Evolutionary conservation across 2,113 vertebrate species (phyloP), one percentile per base, ranked within the genome.

Genomic region (Strix aluco): DNA sequence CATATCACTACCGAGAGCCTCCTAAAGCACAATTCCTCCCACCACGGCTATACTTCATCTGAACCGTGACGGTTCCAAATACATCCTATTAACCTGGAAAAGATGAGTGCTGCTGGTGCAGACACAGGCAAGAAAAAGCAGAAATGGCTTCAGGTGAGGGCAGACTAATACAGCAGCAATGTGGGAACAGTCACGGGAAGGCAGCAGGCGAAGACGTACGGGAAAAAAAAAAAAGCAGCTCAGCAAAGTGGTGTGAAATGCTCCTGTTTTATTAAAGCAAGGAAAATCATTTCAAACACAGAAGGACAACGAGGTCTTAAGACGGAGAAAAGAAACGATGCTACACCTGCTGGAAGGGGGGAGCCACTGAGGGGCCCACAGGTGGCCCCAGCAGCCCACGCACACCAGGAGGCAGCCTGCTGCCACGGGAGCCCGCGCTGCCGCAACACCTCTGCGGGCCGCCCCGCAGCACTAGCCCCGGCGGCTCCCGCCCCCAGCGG

Each of bases 151-250:
- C 30, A 5, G 29, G 7, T 1, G 15, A 5, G 5, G 38, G 46
- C 34, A 8, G 23, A 3, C 2, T 2, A 4, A 20, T 0, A 29
- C 34, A 9, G 6, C 54, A 3, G 1, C 12, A 2, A 1, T 5
- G 1, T 0, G 42, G 36, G 20, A 11, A 15, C 0, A 13, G 49
- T 44, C 1, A 10, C 13, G 2, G 22, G n/a, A 27, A 29, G n/a
- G 38, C 82, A 14, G 44, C 11, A 5, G 26, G 42, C 5, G 3
- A 30, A 51, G 42, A 6, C 2, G 15, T 0, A 6, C 3, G 23
- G 42, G 42, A 5, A 1, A 2, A 7, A 23, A 36, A 36, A 10
- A 25, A 34, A 20, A 8, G 13, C 46, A 23, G 74, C 38, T 29
- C 11, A 23, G 38, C 18, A 12, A 12, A 52, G 15, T 1, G 52